phyloP scores from a whole-genome alignment of 2,113 vertebrate genomes.

The Potamarius usumacintae region DNA sequence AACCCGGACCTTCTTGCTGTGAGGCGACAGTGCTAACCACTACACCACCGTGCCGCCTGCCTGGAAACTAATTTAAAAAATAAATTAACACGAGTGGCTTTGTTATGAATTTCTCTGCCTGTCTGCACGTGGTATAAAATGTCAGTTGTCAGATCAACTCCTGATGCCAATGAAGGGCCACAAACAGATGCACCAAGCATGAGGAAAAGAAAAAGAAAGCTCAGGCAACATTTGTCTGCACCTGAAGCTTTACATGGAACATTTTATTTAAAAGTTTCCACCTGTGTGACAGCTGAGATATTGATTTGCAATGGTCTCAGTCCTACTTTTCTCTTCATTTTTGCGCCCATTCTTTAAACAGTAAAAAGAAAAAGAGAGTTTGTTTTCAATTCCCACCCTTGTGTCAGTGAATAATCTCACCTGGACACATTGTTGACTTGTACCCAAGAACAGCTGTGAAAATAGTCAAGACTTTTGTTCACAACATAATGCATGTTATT shows the following conservation, averaged over 20 bases:
- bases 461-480: not conserved
- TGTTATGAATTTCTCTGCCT: not conserved
- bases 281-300: not conserved
- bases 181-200: not conserved
- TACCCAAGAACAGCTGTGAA: not conserved
- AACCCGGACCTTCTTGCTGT: too few relatives aligned
- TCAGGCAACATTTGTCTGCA: not conserved
- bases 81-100: not conserved
- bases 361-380: not conserved
- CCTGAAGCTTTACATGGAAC: not conserved
- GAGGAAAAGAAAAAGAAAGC: not conserved
- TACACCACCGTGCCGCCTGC: too few relatives aligned
- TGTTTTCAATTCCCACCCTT: not conserved
- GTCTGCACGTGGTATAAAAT: not conserved
- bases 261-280: not conserved
- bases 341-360: not conserved
- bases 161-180: not conserved
- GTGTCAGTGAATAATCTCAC: not conserved
- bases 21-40: too few relatives aligned
- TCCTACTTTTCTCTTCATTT: not conserved
- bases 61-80: not conserved
- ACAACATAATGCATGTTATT: not conserved
- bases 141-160: not conserved
- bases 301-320: not conserved
- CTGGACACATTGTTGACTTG: not conserved